Conservation (phyloP, 2,113 vertebrate species). For the Clarias magur region DNA sequence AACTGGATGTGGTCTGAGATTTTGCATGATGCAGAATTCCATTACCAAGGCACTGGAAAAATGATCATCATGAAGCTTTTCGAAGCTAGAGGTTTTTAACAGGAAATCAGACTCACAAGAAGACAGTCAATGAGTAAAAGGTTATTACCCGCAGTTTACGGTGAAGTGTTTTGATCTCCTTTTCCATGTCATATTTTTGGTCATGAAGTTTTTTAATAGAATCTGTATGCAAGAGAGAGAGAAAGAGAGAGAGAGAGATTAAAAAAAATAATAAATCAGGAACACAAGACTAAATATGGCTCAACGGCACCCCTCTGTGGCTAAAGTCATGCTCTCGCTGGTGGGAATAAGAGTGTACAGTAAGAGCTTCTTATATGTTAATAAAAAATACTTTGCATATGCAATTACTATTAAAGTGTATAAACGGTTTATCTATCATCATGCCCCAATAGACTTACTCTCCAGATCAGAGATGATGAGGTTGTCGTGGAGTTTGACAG, state of each 20-base stretch:
- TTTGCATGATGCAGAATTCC: neutral
- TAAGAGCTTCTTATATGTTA: neutral
- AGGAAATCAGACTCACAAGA: neutral
- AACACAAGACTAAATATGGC: slow-evolving; percentile 2
- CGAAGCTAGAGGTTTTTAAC: neutral
- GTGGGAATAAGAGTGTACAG: neutral
- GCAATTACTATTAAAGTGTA: neutral
- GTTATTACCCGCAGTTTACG: slow-evolving; percentile 78
- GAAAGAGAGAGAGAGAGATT: neutral
- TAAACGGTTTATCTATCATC: neutral
- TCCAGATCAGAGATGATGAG: slow-evolving; percentile 86
- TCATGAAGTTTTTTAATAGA: slow-evolving; percentile 87
- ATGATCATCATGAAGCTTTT: neutral
- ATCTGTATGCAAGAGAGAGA: slow-evolving; percentile 59
- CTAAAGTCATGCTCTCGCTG: neutral
- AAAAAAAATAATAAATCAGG: neutral
- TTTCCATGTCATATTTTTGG: slow-evolving; percentile 87
- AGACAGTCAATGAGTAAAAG: neutral
- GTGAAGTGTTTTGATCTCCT: slow-evolving; percentile 86
- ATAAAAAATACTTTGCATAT: neutral
- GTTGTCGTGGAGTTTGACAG: slow-evolving; percentile 88
- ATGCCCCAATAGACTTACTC: slow-evolving; percentile 71
- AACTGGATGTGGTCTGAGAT: neutral
- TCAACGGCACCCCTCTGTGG: slow-evolving; percentile 43
- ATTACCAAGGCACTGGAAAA: neutral